Percentiles rank a stretch among this genome's conserved stretches.
Evolutionary conservation across 2,113 vertebrate species (phyloP).

Genomic region (Potamarius usumacintae): DNA sequence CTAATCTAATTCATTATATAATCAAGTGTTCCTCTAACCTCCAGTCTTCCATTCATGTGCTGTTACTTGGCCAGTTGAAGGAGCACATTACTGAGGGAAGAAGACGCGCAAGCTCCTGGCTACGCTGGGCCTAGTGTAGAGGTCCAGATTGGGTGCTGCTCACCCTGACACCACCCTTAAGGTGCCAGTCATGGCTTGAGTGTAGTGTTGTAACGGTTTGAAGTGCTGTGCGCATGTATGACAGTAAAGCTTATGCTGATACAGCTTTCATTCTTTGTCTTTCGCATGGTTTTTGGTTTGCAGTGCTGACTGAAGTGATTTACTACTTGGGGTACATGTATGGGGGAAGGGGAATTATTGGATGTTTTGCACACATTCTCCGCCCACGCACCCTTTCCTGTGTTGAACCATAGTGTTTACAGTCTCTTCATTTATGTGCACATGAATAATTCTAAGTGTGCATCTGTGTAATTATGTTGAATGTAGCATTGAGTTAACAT

Average conservation of each 20-base stretch:
- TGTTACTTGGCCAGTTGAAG: conserved; percentile 66
- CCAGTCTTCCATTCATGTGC: conserved; percentile 53
- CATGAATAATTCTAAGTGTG: not conserved
- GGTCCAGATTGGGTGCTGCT: conserved; percentile 49
- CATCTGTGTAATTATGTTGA: not conserved
- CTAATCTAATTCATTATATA: conserved; percentile 45
- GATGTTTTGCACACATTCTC: conserved; percentile 39
- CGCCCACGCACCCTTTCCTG: conserved; percentile 35
- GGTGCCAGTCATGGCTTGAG: conserved; percentile 74
- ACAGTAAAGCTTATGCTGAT: conserved; percentile 66
- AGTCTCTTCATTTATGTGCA: conserved; percentile 13
- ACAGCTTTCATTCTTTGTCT: conserved; percentile 64
- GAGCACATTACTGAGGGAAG: conserved; percentile 55
- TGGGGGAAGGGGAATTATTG: conserved; percentile 12
- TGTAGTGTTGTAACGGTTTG: conserved; percentile 74
- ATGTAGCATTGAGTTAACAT: not conserved
- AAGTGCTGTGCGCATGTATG: conserved; percentile 58
- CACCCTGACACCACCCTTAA: conserved; percentile 62
- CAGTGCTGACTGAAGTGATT: conserved; percentile 65
- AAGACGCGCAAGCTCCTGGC: conserved; percentile 61
- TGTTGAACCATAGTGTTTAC: conserved; percentile 36
- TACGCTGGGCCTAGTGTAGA: conserved; percentile 48
- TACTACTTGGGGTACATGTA: conserved; percentile 39
- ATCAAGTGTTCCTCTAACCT: conserved; percentile 51
- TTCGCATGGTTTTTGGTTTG: conserved; percentile 77